These are phyloP conservation scores for Cataglyphis cursor DNA, from an alignment of 2,888 invertebrate species.

Conservation along the genomic window DNA sequence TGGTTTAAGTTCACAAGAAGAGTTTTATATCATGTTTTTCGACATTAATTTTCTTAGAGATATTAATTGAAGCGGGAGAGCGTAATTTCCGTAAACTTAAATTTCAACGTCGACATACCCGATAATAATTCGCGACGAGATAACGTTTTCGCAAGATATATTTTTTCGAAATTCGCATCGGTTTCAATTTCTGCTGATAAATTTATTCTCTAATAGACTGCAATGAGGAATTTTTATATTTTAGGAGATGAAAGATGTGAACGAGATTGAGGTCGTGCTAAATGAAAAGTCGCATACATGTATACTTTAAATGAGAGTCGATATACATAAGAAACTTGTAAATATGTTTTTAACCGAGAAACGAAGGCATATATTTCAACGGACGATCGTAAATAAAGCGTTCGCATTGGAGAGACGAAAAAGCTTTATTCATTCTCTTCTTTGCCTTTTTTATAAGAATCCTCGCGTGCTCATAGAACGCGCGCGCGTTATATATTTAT, in stretches of 20 bases:
- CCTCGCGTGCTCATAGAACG: constrained; percentile 26
- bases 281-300: constrained; percentile 1
- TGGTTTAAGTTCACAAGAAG: not conserved
- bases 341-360: constrained; percentile 14
- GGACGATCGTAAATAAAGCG: constrained; percentile 20
- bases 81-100: constrained; percentile 4
- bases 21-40: not conserved
- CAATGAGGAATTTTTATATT: constrained; percentile 3
- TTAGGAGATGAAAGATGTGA: not conserved
- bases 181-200: not conserved
- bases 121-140: not conserved
- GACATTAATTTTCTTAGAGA: not conserved
- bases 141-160: not conserved
- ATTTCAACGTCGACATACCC: not conserved
- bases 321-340: not conserved
- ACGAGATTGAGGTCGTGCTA: not conserved
- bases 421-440: not conserved
- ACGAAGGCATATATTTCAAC: constrained; percentile 23
- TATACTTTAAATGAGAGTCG: not conserved
- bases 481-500: constrained; percentile 37
- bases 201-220: not conserved
- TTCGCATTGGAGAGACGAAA: not conserved
- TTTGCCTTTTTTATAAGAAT: constrained; percentile 26
- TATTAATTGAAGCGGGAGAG: not conserved
- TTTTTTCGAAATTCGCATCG: not conserved